Conservation (phyloP, 2,888 invertebrate genomes). For the Siphlonurus alternatus region DNA sequence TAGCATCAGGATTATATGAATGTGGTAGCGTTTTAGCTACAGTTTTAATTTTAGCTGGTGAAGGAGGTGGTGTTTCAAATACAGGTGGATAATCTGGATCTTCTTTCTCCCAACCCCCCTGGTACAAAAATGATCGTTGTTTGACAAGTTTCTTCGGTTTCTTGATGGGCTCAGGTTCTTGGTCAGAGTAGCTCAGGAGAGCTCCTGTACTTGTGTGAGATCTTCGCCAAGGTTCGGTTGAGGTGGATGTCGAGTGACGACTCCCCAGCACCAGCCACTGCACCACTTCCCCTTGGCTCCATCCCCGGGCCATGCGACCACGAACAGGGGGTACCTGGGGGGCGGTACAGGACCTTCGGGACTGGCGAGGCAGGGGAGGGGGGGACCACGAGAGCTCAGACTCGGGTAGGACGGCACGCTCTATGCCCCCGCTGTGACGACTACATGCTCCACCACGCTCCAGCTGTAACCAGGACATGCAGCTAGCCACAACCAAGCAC, state of each 20-base stretch:
- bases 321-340: not conserved
- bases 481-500: too few species aligned
- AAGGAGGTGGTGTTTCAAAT: not conserved
- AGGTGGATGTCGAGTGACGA: not conserved
- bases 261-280: not conserved
- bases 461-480: not conserved
- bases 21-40: not conserved
- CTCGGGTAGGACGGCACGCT: not conserved
- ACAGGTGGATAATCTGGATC: not conserved
- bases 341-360: not conserved
- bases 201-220: not conserved
- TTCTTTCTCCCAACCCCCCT: not conserved
- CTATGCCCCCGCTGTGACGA: not conserved
- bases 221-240: not conserved
- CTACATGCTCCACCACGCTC: not conserved
- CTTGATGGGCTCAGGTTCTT: not conserved
- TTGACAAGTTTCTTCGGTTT: not conserved
- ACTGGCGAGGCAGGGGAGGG: not conserved
- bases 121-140: not conserved
- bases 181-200: not conserved
- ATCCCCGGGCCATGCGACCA: not conserved
- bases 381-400: not conserved
- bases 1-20: not conserved
- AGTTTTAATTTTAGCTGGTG: not conserved
- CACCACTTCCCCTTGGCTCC: not conserved